phyloP scores from a whole-genome alignment of 2,113 vertebrate genomes.

The Takifugu bimaculatus region DNA sequence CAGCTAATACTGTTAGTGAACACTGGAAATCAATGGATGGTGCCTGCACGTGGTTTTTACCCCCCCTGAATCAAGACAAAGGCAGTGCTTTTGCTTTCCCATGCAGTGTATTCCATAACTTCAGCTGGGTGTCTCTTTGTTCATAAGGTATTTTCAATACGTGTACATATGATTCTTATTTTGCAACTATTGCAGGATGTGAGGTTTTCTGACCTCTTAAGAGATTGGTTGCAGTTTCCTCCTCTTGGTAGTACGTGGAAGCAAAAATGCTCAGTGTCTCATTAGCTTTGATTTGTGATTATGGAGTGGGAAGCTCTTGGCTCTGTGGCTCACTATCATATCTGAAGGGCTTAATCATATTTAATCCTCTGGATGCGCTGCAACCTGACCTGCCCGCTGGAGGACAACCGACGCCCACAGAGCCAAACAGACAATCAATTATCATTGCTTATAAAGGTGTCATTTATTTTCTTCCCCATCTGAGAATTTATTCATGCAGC shows the following conservation, averaged over 20 bases:
- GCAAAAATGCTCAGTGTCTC: constrained; percentile 48
- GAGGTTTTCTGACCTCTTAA: too few relatives aligned
- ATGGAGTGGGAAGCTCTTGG: constrained; percentile 38
- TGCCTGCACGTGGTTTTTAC: constrained; percentile 6
- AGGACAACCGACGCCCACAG: constrained; percentile 21
- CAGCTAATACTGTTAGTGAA: constrained; percentile 25
- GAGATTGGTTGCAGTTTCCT: too few relatives aligned
- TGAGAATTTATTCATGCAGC: constrained; percentile 9
- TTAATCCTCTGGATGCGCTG: constrained; percentile 36
- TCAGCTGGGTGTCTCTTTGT: too few relatives aligned
- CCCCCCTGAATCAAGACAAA: too few relatives aligned
- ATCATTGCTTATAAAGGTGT: constrained; percentile 30
- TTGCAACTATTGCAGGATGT: too few relatives aligned
- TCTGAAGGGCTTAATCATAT: constrained; percentile 34
- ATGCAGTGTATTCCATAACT: too few relatives aligned
- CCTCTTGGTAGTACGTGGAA: constrained; percentile 5
- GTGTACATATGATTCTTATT: too few relatives aligned
- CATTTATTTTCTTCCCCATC: constrained; percentile 25
- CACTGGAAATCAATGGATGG: constrained; percentile 12
- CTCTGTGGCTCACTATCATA: constrained; percentile 45
- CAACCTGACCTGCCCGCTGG: constrained; percentile 25
- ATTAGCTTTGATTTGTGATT: constrained; percentile 63
- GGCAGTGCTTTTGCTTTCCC: too few relatives aligned
- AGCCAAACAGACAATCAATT: constrained; percentile 39
- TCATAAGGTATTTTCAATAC: too few relatives aligned